A percentile compares a stretch with the other conserved stretches of the same genome.
Evolutionary conservation across 2,797 vertebrate species (phyloP).

Genomic region (Epinephelus coioides): DNA sequence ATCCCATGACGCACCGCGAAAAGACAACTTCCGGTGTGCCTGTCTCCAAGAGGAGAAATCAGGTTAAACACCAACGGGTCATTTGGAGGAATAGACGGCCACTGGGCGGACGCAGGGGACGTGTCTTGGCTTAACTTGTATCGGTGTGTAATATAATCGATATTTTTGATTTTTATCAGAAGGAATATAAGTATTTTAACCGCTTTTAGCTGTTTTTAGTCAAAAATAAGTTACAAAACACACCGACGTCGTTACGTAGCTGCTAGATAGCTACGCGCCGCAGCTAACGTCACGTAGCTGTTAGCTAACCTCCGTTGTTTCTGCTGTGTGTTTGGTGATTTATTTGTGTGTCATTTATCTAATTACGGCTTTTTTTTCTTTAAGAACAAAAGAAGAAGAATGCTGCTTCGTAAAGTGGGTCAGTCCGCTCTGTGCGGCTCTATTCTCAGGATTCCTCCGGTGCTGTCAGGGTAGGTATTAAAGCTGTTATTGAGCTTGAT

Average conservation of each 20-base stretch:
- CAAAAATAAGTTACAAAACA: conserved; percentile 29
- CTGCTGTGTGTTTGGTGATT: rapidly evolving
- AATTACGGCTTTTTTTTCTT: background rate
- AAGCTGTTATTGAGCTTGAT: rapidly evolving
- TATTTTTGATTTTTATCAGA: rapidly evolving
- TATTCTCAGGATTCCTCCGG: conserved; percentile 58
- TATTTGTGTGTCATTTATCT: background rate
- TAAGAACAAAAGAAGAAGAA: conserved; percentile 42
- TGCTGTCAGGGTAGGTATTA: conserved; percentile 68
- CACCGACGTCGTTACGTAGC: background rate
- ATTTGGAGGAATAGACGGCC: background rate
- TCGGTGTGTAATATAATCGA: background rate
- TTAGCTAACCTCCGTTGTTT: background rate
- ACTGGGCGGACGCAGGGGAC: background rate
- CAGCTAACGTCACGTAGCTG: background rate
- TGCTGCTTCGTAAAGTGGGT: conserved; percentile 81
- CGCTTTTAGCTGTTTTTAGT: background rate
- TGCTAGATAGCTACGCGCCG: background rate
- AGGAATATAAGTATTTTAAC: background rate
- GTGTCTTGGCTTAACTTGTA: background rate
- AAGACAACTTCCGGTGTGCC: background rate
- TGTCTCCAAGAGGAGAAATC: background rate
- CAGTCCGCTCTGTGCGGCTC: conserved; percentile 68
- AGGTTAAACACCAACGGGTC: background rate
- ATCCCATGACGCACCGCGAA: conserved; percentile 53